These are phyloP conservation scores for Frankliniella fusca DNA, from an alignment of 2,888 invertebrate species.

Conservation along the genomic window DNA sequence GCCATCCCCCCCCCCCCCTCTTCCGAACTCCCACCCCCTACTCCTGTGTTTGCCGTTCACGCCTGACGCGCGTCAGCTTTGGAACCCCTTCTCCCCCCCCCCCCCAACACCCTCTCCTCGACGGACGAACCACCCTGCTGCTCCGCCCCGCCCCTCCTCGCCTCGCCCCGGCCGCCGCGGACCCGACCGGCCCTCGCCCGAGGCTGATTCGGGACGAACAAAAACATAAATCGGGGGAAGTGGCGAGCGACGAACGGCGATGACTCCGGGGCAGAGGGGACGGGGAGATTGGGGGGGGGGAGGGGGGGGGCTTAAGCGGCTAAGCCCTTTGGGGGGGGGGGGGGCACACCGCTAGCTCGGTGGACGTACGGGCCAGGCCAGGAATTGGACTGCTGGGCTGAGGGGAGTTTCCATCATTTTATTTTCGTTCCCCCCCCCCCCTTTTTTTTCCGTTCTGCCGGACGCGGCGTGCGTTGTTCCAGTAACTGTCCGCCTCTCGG, in stretches of 20 bases:
- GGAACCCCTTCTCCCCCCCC: not conserved
- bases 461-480: no score
- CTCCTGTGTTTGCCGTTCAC: not conserved
- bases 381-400: no score
- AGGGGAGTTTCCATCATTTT: no score
- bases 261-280: not conserved
- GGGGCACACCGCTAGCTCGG: not conserved
- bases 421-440: no score
- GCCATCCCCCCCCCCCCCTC: not conserved
- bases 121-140: no score
- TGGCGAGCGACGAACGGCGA: not conserved
- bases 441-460: no score
- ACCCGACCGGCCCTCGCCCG: not conserved
- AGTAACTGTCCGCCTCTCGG: no score
- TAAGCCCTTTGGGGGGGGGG: no score
- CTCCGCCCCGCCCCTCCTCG: not conserved
- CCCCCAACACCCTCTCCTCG: no score
- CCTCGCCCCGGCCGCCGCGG: not conserved
- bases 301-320: no score
- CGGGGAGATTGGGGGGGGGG: no score
- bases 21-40: not conserved
- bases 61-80: not conserved
- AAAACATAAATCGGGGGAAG: conserved; percentile 21
- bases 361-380: conserved; percentile 9
- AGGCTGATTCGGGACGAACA: not conserved